These are phyloP conservation scores for Molanna angustata DNA, from an alignment of 2,888 invertebrate genomes.

Conservation along the genomic window DNA sequence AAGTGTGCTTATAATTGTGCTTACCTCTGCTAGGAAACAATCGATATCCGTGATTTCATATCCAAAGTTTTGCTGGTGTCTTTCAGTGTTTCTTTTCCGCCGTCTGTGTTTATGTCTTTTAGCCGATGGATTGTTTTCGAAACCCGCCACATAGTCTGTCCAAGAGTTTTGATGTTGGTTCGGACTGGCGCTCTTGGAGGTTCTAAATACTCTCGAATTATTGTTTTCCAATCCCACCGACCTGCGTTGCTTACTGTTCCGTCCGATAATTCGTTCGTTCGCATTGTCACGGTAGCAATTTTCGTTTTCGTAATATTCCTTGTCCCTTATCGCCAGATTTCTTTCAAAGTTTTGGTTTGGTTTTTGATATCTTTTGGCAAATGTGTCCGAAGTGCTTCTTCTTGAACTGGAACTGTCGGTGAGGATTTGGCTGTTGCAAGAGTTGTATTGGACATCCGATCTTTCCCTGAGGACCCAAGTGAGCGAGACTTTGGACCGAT, in stretches of 20 bases:
- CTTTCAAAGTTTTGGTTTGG: conserved; percentile 26
- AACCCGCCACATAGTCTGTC: conserved; percentile 26
- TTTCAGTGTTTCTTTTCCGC: conserved; percentile 46
- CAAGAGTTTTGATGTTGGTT: conserved; percentile 24
- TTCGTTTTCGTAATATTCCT: conserved; percentile 24
- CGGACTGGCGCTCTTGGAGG: conserved; percentile 9
- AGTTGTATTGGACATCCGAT: conserved; percentile 42
- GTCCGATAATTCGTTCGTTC: conserved; percentile 38
- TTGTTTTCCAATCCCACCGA: conserved; percentile 18
- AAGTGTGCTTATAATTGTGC: no score
- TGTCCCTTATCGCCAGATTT: conserved; percentile 22
- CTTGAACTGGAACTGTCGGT: conserved; percentile 46
- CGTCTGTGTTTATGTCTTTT: conserved; percentile 46
- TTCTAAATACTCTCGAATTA: conserved; percentile 8
- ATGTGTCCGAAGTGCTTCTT: conserved; percentile 24
- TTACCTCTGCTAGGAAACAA: conserved; percentile 72
- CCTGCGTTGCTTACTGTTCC: conserved; percentile 35
- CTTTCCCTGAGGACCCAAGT: conserved; percentile 73
- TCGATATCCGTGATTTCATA: conserved; percentile 80
- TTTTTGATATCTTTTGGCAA: conserved; percentile 16
- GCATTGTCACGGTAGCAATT: conserved; percentile 32
- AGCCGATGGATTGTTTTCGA: conserved; percentile 14
- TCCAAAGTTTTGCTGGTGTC: conserved; percentile 56
- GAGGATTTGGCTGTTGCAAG: conserved; percentile 38
- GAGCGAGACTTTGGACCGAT: conserved; percentile 66